Conservation (phyloP, 2,113 vertebrate genomes). For the Aix galericulata region DNA sequence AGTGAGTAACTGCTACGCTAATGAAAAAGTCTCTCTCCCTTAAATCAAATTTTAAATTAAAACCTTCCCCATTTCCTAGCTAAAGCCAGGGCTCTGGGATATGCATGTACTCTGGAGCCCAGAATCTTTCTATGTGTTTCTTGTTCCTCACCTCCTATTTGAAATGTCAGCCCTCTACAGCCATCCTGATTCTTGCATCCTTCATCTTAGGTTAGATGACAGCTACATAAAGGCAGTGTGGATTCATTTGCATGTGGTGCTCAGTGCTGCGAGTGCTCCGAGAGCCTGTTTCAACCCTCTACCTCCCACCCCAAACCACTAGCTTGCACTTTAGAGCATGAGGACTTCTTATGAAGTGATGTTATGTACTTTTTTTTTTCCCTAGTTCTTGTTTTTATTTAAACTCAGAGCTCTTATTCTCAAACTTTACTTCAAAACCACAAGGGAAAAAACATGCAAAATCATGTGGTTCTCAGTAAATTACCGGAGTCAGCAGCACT, state of each 20-base stretch:
- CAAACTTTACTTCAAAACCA: background rate
- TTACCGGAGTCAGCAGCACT: background rate
- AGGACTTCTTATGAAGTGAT: background rate
- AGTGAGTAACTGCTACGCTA: conserved; percentile 70
- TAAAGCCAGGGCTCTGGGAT: conserved; percentile 61
- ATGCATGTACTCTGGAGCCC: conserved; percentile 1
- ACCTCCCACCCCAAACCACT: background rate
- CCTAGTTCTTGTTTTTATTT: background rate
- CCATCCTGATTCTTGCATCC: background rate
- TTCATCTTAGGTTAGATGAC: fast-evolving
- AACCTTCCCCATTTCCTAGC: conserved; percentile 73
- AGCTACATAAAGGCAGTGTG: fast-evolving
- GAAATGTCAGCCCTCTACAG: background rate
- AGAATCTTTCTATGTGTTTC: conserved; percentile 27
- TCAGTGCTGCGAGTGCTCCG: background rate
- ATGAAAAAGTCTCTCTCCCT: conserved; percentile 68
- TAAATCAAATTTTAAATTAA: conserved; percentile 78
- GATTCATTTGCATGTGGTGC: fast-evolving
- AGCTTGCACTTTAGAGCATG: fast-evolving
- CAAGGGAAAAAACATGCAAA: background rate
- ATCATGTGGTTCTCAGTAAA: background rate
- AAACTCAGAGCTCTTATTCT: background rate
- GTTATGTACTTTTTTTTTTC: fast-evolving
- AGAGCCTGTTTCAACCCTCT: background rate
- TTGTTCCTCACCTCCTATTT: conserved; percentile 17